Evolutionary conservation across 1,140 invertebrate genomes (phyloP).

Genomic region (Ptiloglossa arizonensis): DNA sequence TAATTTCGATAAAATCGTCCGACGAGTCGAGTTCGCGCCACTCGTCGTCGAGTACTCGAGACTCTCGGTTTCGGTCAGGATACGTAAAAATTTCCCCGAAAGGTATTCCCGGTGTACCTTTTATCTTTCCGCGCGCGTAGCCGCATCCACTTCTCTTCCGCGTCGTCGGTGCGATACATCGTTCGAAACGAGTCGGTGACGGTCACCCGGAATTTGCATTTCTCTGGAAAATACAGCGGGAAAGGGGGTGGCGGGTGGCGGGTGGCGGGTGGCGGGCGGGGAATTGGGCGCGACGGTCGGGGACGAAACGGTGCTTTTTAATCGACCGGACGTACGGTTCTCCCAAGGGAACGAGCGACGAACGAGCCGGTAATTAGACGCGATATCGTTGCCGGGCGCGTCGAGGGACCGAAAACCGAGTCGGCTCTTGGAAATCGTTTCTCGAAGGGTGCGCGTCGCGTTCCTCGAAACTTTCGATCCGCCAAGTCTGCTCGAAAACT

Average conservation of each 20-base stretch:
- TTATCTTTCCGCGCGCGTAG: conserved; percentile 68
- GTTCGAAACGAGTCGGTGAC: conserved; percentile 64
- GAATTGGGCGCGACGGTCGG: conserved; percentile 40
- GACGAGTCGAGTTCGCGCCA: too few relatives aligned
- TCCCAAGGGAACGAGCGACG: conserved; percentile 50
- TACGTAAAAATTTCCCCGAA: conserved; percentile 55
- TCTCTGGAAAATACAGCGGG: conserved; percentile 63
- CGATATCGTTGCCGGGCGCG: too few relatives aligned
- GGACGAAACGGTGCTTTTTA: conserved; percentile 36
- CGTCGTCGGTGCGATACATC: conserved; percentile 63
- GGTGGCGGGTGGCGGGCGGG: conserved; percentile 18
- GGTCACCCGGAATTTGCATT: conserved; percentile 69
- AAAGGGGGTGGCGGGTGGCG: neutral
- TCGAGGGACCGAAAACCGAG: too few relatives aligned
- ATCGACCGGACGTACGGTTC: conserved; percentile 43
- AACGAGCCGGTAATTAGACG: conserved; percentile 58
- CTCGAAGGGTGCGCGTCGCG: too few relatives aligned
- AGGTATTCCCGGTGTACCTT: conserved; percentile 54
- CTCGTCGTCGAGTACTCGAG: conserved; percentile 24
- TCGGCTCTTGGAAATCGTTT: too few relatives aligned
- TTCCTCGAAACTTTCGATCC: too few relatives aligned
- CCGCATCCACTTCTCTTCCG: conserved; percentile 62
- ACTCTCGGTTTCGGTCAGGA: conserved; percentile 26
- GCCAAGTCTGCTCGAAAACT: too few relatives aligned
- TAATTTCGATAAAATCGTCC: too few relatives aligned